A percentile compares a stretch with the other conserved stretches of the same genome.
Evolutionary conservation across 2,888 invertebrate genomes (phyloP).

Genomic region (Timema podura): DNA sequence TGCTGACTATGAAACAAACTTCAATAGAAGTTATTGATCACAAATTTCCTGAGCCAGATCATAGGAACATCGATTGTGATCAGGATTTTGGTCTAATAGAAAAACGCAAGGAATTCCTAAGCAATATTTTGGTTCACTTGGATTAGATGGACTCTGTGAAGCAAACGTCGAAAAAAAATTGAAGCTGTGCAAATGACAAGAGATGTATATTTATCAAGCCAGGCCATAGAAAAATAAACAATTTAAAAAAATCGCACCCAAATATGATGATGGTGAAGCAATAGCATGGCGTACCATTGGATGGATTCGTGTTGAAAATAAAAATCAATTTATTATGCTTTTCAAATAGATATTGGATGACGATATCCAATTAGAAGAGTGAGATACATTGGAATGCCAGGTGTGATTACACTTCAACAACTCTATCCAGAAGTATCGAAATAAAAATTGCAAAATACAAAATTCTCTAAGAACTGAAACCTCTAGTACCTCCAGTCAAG

Average conservation of each 20-base stretch:
- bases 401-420: constrained; percentile 10
- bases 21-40: constrained; percentile 2
- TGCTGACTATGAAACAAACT: not conserved
- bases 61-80: constrained; percentile 15
- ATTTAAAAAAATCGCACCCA: not conserved
- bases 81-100: constrained; percentile 12
- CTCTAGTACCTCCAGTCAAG: not conserved
- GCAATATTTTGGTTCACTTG: not conserved
- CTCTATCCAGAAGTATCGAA: not conserved
- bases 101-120: not conserved
- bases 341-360: not conserved
- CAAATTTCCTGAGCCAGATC: constrained; percentile 12
- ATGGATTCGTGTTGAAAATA: constrained; percentile 11
- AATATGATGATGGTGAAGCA: constrained; percentile 12
- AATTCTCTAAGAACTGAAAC: constrained; percentile 1
- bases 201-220: not conserved
- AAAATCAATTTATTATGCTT: constrained; percentile 6
- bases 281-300: constrained; percentile 11
- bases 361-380: constrained; percentile 2
- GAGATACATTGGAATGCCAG: not conserved
- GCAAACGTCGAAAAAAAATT: not conserved
- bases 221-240: not conserved
- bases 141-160: not conserved
- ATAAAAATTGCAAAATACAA: not conserved
- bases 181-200: not conserved